A percentile compares a stretch with the other conserved stretches of the same genome.
phyloP scores from a whole-genome alignment of 2,113 vertebrate species.

The Phalacrocorax pelagicus region DNA sequence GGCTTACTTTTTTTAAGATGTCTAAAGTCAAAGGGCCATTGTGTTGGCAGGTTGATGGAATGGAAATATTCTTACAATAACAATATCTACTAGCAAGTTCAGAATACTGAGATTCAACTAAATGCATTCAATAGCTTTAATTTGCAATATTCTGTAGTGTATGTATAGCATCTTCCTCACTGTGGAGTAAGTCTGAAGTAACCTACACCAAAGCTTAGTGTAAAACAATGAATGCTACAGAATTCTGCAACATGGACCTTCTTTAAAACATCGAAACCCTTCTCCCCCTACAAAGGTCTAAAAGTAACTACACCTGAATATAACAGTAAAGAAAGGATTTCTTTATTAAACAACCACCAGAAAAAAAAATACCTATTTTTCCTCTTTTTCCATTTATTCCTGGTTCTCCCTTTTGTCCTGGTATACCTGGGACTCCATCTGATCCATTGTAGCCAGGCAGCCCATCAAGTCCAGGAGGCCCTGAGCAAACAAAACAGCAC shows the following conservation, averaged over 20 bases:
- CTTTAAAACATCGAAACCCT: not conserved
- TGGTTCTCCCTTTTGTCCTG: slow-evolving; percentile 88
- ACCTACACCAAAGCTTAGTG: not conserved
- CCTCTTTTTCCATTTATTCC: slow-evolving; percentile 83
- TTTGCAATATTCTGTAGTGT: not conserved
- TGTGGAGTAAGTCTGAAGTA: not conserved
- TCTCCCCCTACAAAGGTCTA: not conserved
- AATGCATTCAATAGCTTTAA: not conserved
- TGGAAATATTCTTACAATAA: not conserved
- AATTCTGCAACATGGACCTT: not conserved
- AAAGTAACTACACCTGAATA: not conserved
- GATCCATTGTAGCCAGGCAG: slow-evolving; percentile 87
- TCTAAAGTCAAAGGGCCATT: not conserved
- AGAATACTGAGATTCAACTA: not conserved
- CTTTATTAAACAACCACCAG: not conserved
- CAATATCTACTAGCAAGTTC: not conserved
- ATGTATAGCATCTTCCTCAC: not conserved
- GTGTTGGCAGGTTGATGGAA: not conserved
- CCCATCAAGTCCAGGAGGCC: slow-evolving; percentile 82
- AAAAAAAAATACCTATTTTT: slow-evolving; percentile 70
- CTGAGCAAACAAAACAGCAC: slow-evolving; percentile 58
- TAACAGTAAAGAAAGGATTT: not conserved
- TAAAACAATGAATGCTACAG: not conserved
- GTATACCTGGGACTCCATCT: slow-evolving; percentile 83
- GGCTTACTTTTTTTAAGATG: not conserved